Conservation (phyloP, 1,140 invertebrate species). For the Tetraneura akinire region DNA sequence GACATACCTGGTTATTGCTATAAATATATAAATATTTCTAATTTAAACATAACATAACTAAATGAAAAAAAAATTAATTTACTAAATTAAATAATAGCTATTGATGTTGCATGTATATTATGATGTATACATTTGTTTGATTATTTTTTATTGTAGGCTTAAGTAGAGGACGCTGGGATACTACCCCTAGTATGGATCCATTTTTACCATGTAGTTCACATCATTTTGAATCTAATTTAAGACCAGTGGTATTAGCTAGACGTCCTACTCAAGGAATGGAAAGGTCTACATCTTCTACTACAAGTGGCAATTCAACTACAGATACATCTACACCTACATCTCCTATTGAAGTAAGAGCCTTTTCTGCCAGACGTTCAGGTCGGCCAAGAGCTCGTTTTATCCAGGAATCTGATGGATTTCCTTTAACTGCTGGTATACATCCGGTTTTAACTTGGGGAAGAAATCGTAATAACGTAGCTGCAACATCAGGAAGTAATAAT, state of each 20-base stretch:
- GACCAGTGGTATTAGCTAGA: slow-evolving; percentile 32
- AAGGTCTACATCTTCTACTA: slow-evolving; percentile 6
- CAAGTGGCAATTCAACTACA: neutral
- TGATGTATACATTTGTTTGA: too few relatives aligned
- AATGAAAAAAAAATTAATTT: too few relatives aligned
- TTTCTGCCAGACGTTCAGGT: neutral
- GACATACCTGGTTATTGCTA: too few relatives aligned
- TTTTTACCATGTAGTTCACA: slow-evolving; percentile 72
- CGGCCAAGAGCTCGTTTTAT: neutral
- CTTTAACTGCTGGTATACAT: slow-evolving; percentile 2
- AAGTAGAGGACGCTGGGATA: neutral
- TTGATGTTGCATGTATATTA: too few relatives aligned
- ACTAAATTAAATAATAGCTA: too few relatives aligned
- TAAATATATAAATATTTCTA: too few relatives aligned
- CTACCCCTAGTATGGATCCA: slow-evolving; percentile 64
- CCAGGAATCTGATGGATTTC: neutral
- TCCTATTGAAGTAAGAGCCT: slow-evolving; percentile 19
- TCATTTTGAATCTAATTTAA: slow-evolving; percentile 60
- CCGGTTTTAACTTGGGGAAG: slow-evolving; percentile 39
- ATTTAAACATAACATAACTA: too few relatives aligned
- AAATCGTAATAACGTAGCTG: slow-evolving; percentile 3
- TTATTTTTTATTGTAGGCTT: slow-evolving; percentile 48
- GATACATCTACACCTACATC: slow-evolving; percentile 22
- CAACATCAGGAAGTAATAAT: slow-evolving; percentile 11
- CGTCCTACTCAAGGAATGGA: slow-evolving; percentile 2